phyloP scores from a whole-genome alignment of 2,797 vertebrate genomes.

The Nyctalus aviator region DNA sequence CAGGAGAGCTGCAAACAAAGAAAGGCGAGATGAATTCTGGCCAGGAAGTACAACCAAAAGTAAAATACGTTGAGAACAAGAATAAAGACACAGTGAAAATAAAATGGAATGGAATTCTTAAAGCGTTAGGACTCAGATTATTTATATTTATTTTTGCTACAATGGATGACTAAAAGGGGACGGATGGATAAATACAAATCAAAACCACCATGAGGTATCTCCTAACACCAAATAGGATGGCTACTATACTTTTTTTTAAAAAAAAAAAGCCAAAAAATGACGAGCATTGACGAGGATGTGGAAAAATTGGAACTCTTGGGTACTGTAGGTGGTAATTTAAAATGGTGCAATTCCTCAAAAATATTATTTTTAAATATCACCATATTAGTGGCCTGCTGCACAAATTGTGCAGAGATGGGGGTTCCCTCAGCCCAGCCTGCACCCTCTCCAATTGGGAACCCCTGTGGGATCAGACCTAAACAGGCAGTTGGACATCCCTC shows the following conservation, averaged over 20 bases:
- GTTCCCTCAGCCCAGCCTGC: too few species aligned
- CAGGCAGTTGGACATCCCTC: too few species aligned
- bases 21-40: neutral
- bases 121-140: neutral
- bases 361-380: neutral
- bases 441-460: too few species aligned
- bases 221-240: neutral
- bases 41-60: neutral
- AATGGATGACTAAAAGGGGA: neutral
- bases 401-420: too few species aligned
- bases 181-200: neutral
- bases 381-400: too few species aligned
- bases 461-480: too few species aligned
- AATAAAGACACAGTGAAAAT: neutral
- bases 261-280: neutral
- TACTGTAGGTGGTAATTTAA: neutral
- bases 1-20: slow-evolving; percentile 76
- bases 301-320: neutral
- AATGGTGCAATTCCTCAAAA: neutral
- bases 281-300: neutral
- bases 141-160: neutral
- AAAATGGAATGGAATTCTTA: neutral
- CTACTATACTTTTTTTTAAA: neutral
- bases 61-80: neutral
- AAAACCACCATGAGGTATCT: neutral